phyloP scores from a whole-genome alignment of 2,888 invertebrate genomes.

The Coleophora deauratella region DNA sequence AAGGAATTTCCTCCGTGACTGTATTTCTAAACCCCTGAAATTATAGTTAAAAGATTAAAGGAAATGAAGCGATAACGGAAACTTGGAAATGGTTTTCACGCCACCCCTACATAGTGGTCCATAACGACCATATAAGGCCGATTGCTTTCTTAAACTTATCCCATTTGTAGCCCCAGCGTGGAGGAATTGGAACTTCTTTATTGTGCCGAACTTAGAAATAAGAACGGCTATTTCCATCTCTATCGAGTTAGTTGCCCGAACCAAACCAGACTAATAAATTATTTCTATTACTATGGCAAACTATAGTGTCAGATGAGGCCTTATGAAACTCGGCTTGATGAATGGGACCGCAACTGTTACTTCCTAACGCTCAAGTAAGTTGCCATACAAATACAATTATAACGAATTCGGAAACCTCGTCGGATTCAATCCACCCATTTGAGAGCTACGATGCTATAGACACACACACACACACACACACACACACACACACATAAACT shows the following conservation, averaged over 20 bases:
- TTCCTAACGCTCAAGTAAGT: slow-evolving; percentile 23
- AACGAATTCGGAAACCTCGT: no score
- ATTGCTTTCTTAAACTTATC: slow-evolving; percentile 72
- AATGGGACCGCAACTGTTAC: slow-evolving; percentile 33
- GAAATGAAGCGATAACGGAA: slow-evolving; percentile 57
- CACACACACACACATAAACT: no score
- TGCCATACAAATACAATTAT: slow-evolving; percentile 11
- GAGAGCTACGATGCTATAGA: no score
- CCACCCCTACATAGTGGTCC: slow-evolving; percentile 56
- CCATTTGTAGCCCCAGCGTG: slow-evolving; percentile 61
- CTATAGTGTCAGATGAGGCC: slow-evolving; percentile 26
- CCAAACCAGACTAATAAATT: slow-evolving; percentile 39
- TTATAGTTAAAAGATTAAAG: slow-evolving; percentile 45
- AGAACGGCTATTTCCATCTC: slow-evolving; percentile 62
- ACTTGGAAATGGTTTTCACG: slow-evolving; percentile 62
- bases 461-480: no score
- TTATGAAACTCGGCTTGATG: slow-evolving; percentile 42
- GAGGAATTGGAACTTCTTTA: slow-evolving; percentile 65
- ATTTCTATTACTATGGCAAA: slow-evolving; percentile 25
- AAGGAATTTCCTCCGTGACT: background rate
- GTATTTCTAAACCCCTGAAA: slow-evolving; percentile 10
- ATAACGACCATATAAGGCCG: slow-evolving; percentile 70
- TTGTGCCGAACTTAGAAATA: slow-evolving; percentile 60
- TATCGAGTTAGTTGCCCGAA: slow-evolving; percentile 44
- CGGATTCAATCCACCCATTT: background rate